Base-by-base conservation (phyloP, 1,140 invertebrate species). In the Hydropsyche tenuis region DNA sequence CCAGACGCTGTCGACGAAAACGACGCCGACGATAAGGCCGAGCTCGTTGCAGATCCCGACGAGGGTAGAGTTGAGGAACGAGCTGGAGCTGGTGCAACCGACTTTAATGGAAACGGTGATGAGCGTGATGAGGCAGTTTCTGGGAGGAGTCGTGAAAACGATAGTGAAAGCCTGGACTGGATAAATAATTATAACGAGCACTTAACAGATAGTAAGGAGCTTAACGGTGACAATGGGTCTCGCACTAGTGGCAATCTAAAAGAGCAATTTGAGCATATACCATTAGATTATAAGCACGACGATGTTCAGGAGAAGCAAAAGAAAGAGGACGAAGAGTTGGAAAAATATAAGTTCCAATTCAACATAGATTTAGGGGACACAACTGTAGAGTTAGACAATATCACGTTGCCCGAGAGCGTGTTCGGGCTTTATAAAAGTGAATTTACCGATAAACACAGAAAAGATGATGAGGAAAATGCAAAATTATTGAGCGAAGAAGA, bases 241-340 rank as follows among this genome's bases (percentile, higher is more conserved):
- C 16, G n/a, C 27, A 22, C 25, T 56, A 70, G 51, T 69, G 75
- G 72, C 70, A 76, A 76, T 71, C 77, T 83, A 7, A 86, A 86
- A 76, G 80, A 85, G 78, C 80, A 86, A 73, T 84, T 85, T 77
- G 84, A 85, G 81, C 80, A 82, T 77, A 84, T 85, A 68, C 84
- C 85, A 25, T 75, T 81, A 53, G 77, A 85, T 80, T 84, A 86
- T 72, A 83, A 82, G 53, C 84, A 85, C 68, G 79, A 80, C 46
- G 66, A 78, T 62, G 75, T 78, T 51, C 56, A 60, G n/a, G 23
- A 25, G n/a, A 25, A 25, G 7, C 16, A 53, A 6, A n/a, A 53
- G 20, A 70, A 75, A 42, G 56, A 73, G 79, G 62, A 74, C 11
- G 73, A 73, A 4, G 69, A 74, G 18, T 27, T 6, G 1, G 42